Base-by-base conservation (phyloP, 2,113 vertebrate genomes). In the Eurystomus gularis region DNA sequence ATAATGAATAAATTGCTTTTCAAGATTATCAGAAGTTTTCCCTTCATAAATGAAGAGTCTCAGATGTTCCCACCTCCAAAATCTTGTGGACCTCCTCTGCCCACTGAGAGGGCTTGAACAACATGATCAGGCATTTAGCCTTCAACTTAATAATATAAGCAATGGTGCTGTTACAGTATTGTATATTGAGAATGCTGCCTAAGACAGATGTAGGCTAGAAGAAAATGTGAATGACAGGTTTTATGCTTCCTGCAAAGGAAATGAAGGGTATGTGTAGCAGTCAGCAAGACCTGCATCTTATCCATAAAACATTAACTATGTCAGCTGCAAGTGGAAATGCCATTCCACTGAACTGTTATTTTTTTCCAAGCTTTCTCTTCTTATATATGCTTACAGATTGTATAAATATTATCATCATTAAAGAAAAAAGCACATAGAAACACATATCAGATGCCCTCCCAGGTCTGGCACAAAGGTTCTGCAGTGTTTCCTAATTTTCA, bases 261-360 rank as follows among this genome's bases (percentile, higher is more conserved):
- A 75, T 68, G 37, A 87, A 86, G 48, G 64, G 62, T 82, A 80
- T 35, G 35, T 70, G 51, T 19, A 77, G 61, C 19, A 94, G 54
- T 68, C 75, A 92, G 72, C 29, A 93, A 92, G 75, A 77, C 68
- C 81, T 93, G 71, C 44, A 80, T 69, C 62, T 77, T 92, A 84
- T 81, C 87, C 90, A 73, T 86, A 93, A 76, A 95, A 87, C 55
- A 94, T 72, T 79, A 68, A 75, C 75, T 61, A 42, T 71, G 68
- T 48, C 68, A 82, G 54, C 28, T 86, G 68, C 75, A 88, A 90
- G 58, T 90, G n/a, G 44, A 92, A 92, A 83, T 69, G 54, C 10
- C 48, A 64, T 93, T 79, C 64, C 39, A 48, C 54, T 85, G 18
- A 78, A 82, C 1, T 29, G 29, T 23, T 51, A 18, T n/a, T 72